Conservation (phyloP, 1,140 invertebrate species). For the Ephestia elutella region DNA sequence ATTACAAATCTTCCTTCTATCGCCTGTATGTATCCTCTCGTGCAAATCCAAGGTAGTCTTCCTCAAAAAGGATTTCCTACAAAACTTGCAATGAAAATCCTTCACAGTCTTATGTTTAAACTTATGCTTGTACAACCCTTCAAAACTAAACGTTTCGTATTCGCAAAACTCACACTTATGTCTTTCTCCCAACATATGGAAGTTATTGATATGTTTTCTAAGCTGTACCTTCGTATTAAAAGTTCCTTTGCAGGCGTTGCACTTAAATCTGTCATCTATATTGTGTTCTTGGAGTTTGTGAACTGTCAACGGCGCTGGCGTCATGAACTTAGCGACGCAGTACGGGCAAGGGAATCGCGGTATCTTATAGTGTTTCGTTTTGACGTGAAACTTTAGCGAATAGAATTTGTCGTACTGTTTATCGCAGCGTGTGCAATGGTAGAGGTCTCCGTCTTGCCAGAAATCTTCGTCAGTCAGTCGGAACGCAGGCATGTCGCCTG, state of each 20-base stretch:
- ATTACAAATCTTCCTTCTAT: constrained; percentile 84
- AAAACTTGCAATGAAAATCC: constrained; percentile 56
- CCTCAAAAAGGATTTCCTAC: constrained; percentile 58
- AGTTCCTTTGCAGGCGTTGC: constrained; percentile 48
- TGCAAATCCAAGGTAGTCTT: constrained; percentile 77
- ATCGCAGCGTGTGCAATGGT: constrained; percentile 41
- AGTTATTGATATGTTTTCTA: constrained; percentile 49
- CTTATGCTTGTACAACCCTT: constrained; percentile 56
- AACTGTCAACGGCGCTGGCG: constrained; percentile 35
- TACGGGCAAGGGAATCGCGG: constrained; percentile 34
- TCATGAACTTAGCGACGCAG: constrained; percentile 49
- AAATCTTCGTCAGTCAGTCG: constrained; percentile 40
- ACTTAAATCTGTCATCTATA: constrained; percentile 50
- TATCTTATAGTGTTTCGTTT: constrained; percentile 50
- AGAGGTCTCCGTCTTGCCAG: constrained; percentile 29
- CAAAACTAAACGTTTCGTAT: constrained; percentile 54
- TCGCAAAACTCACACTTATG: constrained; percentile 54
- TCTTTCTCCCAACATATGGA: constrained; percentile 55
- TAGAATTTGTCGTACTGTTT: constrained; percentile 39
- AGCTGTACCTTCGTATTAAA: constrained; percentile 52
- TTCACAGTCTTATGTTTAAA: constrained; percentile 59
- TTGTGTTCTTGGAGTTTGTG: constrained; percentile 52
- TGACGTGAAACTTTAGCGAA: constrained; percentile 42
- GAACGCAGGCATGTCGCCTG: constrained; percentile 26
- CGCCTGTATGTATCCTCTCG: constrained; percentile 83